A percentile compares a stretch with the other conserved stretches of the same genome.
phyloP scores from a whole-genome alignment of 1,140 invertebrate species.

The Sinonovacula constricta region DNA sequence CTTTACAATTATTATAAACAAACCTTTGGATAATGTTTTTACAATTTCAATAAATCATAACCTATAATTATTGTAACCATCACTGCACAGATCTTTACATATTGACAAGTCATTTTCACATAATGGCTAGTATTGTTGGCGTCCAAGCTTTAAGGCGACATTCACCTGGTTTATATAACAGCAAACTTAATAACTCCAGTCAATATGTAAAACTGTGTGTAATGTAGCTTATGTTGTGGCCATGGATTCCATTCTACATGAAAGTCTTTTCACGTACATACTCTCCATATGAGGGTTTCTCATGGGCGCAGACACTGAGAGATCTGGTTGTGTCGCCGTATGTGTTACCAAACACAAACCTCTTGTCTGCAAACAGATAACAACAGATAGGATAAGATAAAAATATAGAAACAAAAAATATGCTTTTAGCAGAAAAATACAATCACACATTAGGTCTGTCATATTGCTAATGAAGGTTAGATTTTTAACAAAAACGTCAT shows the following conservation, averaged over 20 bases:
- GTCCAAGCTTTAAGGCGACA: not conserved
- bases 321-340: constrained; percentile 78
- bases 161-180: not conserved
- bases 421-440: too few species aligned
- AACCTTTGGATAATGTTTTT: too few species aligned
- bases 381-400: constrained; percentile 10
- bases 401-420: too few species aligned
- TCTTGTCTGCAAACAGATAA: constrained; percentile 69
- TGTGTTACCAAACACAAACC: constrained; percentile 77
- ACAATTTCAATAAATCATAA: too few species aligned
- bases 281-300: constrained; percentile 65
- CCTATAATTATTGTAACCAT: too few species aligned
- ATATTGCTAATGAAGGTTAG: too few species aligned
- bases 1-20: too few species aligned
- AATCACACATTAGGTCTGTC: too few species aligned
- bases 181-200: not conserved
- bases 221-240: not conserved
- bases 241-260: not conserved
- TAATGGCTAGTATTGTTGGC: not conserved
- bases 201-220: not conserved
- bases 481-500: too few species aligned
- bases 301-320: constrained; percentile 75
- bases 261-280: constrained; percentile 56
- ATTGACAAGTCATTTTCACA: too few species aligned
- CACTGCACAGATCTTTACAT: not conserved